phyloP scores from a whole-genome alignment of 2,888 invertebrate genomes.

The Drosophila kambysellisi region DNA sequence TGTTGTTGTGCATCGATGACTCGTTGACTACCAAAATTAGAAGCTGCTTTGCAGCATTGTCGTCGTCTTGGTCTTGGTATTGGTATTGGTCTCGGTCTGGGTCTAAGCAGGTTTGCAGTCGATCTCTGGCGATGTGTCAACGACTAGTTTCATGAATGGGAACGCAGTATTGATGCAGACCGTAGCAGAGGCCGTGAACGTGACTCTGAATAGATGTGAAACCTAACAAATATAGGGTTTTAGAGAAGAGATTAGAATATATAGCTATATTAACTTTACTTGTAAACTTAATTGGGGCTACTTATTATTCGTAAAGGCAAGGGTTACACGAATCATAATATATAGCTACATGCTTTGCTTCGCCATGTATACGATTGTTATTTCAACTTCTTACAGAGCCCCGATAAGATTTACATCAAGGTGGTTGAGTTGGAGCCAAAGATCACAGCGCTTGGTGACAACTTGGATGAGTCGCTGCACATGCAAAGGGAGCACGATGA shows the following conservation, averaged over 20 bases:
- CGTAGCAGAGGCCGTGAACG: conserved; percentile 40
- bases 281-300: neutral
- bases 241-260: conserved; percentile 10
- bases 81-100: neutral
- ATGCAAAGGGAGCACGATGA: conserved; percentile 93
- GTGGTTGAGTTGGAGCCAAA: conserved; percentile 94
- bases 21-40: conserved; percentile 73
- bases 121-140: conserved; percentile 57
- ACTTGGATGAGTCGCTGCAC: conserved; percentile 90
- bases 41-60: conserved; percentile 68
- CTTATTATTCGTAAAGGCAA: neutral
- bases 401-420: conserved; percentile 93
- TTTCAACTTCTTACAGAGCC: conserved; percentile 88
- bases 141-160: conserved; percentile 75
- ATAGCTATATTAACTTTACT: neutral
- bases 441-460: conserved; percentile 91
- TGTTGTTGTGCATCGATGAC: conserved; percentile 41
- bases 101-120: conserved; percentile 66
- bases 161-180: conserved; percentile 37
- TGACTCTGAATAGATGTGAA: conserved; percentile 41
- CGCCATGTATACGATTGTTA: conserved; percentile 5
- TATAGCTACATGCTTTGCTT: conserved; percentile 4
- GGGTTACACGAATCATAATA: neutral
- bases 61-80: conserved; percentile 25
- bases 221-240: conserved; percentile 22